phyloP scores from a whole-genome alignment of 2,888 invertebrate species.

The Hydriomena furcata region DNA sequence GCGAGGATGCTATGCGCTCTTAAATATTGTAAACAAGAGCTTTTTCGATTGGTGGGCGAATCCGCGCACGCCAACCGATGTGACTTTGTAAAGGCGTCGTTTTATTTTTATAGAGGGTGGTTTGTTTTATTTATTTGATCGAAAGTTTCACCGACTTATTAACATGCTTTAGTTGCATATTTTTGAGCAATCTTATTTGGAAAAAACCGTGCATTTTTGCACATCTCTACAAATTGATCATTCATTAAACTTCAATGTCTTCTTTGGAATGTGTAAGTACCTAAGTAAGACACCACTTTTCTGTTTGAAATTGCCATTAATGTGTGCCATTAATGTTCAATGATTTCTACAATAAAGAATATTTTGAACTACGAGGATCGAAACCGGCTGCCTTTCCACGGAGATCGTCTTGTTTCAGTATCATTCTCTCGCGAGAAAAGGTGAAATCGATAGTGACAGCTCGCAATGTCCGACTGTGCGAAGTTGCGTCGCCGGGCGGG shows the following conservation, averaged over 20 bases:
- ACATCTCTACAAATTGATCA: too few species aligned
- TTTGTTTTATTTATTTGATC: background rate
- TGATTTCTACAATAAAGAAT: slow-evolving; percentile 5
- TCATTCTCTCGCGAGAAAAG: slow-evolving; percentile 39
- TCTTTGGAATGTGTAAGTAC: too few species aligned
- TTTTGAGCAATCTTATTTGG: too few species aligned
- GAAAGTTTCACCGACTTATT: background rate
- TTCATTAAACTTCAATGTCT: too few species aligned
- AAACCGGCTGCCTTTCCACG: background rate
- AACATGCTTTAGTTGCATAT: too few species aligned
- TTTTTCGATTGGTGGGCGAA: slow-evolving; percentile 73
- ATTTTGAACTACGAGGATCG: slow-evolving; percentile 1
- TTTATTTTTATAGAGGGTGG: background rate
- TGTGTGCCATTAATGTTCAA: too few species aligned
- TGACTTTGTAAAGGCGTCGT: slow-evolving; percentile 54
- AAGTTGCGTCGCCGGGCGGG: slow-evolving; percentile 40
- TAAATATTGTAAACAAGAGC: slow-evolving; percentile 78
- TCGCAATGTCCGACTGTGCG: slow-evolving; percentile 23
- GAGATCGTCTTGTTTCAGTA: slow-evolving; percentile 14
- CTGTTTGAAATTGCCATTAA: too few species aligned
- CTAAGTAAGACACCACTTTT: too few species aligned
- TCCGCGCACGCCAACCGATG: slow-evolving; percentile 56
- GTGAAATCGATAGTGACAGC: slow-evolving; percentile 56
- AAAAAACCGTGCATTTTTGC: too few species aligned
- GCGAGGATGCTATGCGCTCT: slow-evolving; percentile 68